Evolutionary conservation across 2,888 invertebrate genomes (phyloP).

Genomic region (Pseudococcus jackbeardsleyi): DNA sequence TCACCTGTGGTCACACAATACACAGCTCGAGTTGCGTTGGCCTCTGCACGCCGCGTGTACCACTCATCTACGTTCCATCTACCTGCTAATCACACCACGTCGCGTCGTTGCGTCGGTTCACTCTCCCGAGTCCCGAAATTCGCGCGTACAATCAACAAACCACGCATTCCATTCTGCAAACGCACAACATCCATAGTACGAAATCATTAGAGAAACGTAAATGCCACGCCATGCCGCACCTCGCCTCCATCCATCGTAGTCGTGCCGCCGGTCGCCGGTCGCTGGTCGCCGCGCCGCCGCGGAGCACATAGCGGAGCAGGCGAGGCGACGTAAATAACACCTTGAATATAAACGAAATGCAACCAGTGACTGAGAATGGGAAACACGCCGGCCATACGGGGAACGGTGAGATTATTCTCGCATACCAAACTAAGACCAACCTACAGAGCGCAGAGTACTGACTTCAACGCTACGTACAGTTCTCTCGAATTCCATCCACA

Average conservation of each 20-base stretch:
- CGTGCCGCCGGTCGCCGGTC: not conserved
- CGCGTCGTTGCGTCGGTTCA: not conserved
- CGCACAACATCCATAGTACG: conserved; percentile 65
- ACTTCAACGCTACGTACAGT: too few species aligned
- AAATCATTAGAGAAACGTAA: conserved; percentile 67
- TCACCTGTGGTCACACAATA: too few species aligned
- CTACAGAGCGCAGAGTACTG: too few species aligned
- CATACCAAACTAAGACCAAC: not conserved
- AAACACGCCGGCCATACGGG: not conserved
- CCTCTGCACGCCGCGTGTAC: not conserved
- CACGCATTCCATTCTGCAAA: conserved; percentile 43
- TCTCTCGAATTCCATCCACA: not conserved
- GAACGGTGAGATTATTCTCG: not conserved
- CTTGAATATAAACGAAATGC: conserved; percentile 45
- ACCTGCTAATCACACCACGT: conserved; percentile 5
- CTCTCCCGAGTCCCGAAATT: not conserved
- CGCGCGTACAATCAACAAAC: conserved; percentile 33
- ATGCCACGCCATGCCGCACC: not conserved
- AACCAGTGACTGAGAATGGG: conserved; percentile 10
- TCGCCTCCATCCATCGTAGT: not conserved
- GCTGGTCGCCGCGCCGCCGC: not conserved
- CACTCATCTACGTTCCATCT: not conserved
- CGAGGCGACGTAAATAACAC: conserved; percentile 54
- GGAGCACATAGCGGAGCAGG: not conserved
- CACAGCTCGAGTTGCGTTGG: too few species aligned